A percentile compares a stretch with the other conserved stretches of the same genome.
Conservation (phyloP, 2,797 vertebrate genomes). For the Strix occidentalis region DNA sequence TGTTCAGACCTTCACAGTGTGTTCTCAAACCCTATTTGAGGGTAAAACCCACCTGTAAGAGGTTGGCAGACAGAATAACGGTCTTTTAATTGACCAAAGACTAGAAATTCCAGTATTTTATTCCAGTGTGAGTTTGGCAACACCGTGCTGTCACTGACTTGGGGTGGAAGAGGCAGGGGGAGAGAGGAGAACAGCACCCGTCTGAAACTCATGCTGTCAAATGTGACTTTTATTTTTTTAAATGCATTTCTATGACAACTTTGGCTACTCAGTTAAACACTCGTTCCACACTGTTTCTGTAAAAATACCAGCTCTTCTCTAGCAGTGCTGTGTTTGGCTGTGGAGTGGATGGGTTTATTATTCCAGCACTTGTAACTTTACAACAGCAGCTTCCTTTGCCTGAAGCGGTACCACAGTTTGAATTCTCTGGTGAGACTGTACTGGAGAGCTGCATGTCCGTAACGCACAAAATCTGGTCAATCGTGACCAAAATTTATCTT, state of each 20-base stretch:
- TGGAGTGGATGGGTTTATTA: not conserved
- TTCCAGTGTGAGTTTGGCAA: not conserved
- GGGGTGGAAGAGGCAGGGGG: accelerated
- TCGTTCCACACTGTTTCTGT: accelerated
- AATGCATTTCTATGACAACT: not conserved
- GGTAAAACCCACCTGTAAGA: too few relatives aligned
- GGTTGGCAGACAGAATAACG: not conserved
- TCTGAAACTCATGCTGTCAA: not conserved
- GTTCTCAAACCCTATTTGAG: not conserved
- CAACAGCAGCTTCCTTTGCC: not conserved
- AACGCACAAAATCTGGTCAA: accelerated
- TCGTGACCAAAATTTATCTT: accelerated
- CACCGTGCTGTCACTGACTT: not conserved
- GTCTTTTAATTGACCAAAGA: not conserved
- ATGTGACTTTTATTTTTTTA: not conserved
- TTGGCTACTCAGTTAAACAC: accelerated
- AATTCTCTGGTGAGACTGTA: not conserved
- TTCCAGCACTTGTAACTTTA: not conserved
- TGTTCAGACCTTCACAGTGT: too few relatives aligned
- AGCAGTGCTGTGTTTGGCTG: not conserved
- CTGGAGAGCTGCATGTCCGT: not conserved
- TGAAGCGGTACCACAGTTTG: not conserved
- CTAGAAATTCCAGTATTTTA: not conserved
- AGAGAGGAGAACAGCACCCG: not conserved
- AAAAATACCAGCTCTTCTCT: accelerated